Conservation (phyloP, 2,113 vertebrate species). For the Alethe diademata region DNA sequence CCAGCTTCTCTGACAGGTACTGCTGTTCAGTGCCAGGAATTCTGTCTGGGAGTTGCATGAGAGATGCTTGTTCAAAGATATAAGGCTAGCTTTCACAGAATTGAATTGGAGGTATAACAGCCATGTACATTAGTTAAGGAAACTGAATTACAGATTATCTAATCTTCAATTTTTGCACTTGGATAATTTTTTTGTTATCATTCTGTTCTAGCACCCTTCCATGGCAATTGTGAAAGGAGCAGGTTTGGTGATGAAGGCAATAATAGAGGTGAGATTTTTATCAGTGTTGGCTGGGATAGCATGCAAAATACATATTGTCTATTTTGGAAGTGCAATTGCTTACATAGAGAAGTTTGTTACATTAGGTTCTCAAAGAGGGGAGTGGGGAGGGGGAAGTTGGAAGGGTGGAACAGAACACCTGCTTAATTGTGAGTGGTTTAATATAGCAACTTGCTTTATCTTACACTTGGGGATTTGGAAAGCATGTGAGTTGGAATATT, state of each 20-base stretch:
- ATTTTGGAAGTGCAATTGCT: neutral
- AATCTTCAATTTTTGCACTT: neutral
- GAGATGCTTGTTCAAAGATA: neutral
- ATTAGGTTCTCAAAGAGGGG: neutral
- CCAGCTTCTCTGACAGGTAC: neutral
- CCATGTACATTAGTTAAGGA: neutral
- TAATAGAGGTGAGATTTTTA: constrained; percentile 90
- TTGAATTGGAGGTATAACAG: neutral
- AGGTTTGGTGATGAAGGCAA: constrained; percentile 98
- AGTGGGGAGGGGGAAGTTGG: neutral
- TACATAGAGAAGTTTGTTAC: neutral
- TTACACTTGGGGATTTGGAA: neutral
- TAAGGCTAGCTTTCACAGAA: neutral
- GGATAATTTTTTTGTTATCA: neutral
- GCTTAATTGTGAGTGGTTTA: neutral
- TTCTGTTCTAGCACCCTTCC: constrained; percentile 87
- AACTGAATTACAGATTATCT: neutral
- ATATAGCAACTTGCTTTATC: neutral
- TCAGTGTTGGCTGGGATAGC: neutral
- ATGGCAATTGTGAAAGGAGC: constrained; percentile 99
- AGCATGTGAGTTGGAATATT: neutral
- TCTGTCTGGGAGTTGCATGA: neutral
- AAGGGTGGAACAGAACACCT: neutral
- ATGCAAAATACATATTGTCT: neutral
- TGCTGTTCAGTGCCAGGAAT: neutral